Percentiles rank a stretch among this genome's conserved stretches.
Conservation (phyloP, 2,888 invertebrate genomes). For the Alsophila aescularia region DNA sequence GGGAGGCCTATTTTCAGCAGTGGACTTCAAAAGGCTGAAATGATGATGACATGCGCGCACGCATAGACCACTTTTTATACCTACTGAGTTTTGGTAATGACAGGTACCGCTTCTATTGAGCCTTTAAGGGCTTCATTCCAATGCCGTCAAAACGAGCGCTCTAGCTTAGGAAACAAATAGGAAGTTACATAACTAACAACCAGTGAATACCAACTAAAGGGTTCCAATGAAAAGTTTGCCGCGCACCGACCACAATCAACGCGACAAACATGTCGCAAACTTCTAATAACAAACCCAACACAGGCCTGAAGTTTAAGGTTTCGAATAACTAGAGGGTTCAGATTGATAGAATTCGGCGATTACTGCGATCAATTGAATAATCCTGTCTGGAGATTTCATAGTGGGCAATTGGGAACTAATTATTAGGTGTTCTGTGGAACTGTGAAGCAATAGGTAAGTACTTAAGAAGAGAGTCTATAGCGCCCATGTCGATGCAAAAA, state of each 20-base stretch:
- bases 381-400: not conserved
- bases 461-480: no score
- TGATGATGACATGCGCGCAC: no score
- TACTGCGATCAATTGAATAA: not conserved
- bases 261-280: constrained; percentile 23
- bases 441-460: no score
- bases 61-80: no score
- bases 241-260: constrained; percentile 21
- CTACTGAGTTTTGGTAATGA: no score
- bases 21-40: no score
- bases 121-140: no score
- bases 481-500: no score
- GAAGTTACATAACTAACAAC: constrained; percentile 20
- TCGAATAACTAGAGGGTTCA: not conserved
- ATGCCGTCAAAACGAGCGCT: not conserved
- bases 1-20: no score
- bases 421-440: no score
- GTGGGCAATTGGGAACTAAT: no score
- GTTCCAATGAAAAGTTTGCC: constrained; percentile 21
- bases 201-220: constrained; percentile 26
- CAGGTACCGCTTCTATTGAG: no score
- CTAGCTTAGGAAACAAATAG: constrained; percentile 10
- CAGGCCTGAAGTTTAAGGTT: constrained; percentile 6
- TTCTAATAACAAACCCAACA: constrained; percentile 11
- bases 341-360: not conserved